Evolutionary conservation across 2,113 vertebrate species (phyloP), one percentile per base, ranked within the genome.

Genomic region (Oceanodroma tethys): DNA sequence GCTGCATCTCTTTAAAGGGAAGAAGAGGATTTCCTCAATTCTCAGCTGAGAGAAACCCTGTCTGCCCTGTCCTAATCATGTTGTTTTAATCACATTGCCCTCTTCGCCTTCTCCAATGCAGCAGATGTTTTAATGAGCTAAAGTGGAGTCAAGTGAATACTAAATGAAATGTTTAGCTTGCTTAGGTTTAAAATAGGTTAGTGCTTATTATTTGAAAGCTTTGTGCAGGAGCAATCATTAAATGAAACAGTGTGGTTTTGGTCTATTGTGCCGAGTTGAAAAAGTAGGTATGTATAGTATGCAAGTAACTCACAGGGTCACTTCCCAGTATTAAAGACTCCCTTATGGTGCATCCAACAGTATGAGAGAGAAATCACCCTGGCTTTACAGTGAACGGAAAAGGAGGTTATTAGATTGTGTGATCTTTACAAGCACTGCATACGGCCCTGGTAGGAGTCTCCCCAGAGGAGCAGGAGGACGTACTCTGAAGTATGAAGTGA

Each of bases 81-180:
- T 30, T 78, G 7, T 58, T 62, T 74, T 85, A 82, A 70, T 80
- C 55, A 63, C 16, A 27, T 20, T 67, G 75, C 52, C 81, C 85
- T 90, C 81, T 82, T 82, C 11, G 6, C 62, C 70, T 95, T 89
- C 74, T 45, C 65, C 67, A 88, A 1, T 32, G 70, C 53, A 88
- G 42, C 67, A 73, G 59, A 76, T 78, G 48, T 53, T 94, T 94
- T 94, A 87, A 91, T 71, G 62, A 94, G 62, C 70, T 60, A 27
- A 90, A 86, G 80, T 72, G 36, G 81, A 84, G 86, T 91, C 43
- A 66, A 65, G 70, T 93, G 82, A 92, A 90, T 55, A 66, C 38
- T n/a, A 89, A 91, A 96, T 89, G 68, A 94, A 96, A 88, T 71
- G 75, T 76, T 95, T 88, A 53, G 67, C 81, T 92, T 83, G 55